phyloP scores from a whole-genome alignment of 1,140 invertebrate species.

The Dysdera silvatica region DNA sequence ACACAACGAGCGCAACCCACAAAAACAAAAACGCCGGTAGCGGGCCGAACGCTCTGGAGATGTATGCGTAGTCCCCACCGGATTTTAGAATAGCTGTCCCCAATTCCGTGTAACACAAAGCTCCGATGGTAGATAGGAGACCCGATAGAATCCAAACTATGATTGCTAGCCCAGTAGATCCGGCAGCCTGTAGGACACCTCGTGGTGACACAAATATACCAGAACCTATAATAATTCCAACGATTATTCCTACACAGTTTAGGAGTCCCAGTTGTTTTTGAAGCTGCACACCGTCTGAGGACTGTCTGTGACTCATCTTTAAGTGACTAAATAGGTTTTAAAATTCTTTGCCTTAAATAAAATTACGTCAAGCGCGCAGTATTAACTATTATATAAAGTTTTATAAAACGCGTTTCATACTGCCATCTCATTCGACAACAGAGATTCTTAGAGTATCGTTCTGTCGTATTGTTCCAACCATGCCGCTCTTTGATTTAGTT shows the following conservation, averaged over 20 bases:
- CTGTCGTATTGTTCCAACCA: too few relatives aligned
- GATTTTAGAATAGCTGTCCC: constrained; percentile 73
- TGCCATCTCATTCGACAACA: too few relatives aligned
- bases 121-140: constrained; percentile 76
- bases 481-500: too few relatives aligned
- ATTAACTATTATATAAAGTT: too few relatives aligned
- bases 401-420: too few relatives aligned
- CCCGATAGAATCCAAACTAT: constrained; percentile 38
- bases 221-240: constrained; percentile 77
- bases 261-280: constrained; percentile 56
- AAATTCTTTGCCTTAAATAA: too few relatives aligned
- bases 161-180: constrained; percentile 38
- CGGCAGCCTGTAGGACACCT: constrained; percentile 44
- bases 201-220: constrained; percentile 52
- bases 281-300: not conserved
- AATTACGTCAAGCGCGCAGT: too few relatives aligned
- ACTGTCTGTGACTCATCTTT: too few relatives aligned
- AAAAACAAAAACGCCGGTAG: constrained; percentile 45
- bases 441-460: too few relatives aligned
- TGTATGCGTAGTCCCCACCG: constrained; percentile 94
- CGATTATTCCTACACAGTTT: constrained; percentile 75
- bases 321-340: too few relatives aligned
- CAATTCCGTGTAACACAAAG: constrained; percentile 92
- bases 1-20: constrained; percentile 68
- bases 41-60: constrained; percentile 44